Conservation (phyloP, 2,797 vertebrate species). For the Coregonus ussuriensis region DNA sequence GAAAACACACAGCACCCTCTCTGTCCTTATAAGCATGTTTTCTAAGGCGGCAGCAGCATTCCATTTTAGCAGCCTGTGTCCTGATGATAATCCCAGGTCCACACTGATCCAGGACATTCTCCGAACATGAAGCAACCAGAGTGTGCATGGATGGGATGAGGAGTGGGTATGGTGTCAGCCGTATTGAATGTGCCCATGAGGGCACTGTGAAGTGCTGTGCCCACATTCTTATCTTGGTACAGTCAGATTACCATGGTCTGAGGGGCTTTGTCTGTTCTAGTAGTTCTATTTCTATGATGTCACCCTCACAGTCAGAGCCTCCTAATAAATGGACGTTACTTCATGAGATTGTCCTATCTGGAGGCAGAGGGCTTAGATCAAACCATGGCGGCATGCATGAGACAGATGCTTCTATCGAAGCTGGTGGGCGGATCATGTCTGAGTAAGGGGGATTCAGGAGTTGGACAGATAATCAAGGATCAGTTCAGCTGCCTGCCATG, state of each 20-base stretch:
- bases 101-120: constrained; percentile 5
- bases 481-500: not conserved
- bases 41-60: not conserved
- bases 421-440: not conserved
- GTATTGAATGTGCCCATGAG: not conserved
- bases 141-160: not conserved
- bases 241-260: not conserved
- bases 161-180: not conserved
- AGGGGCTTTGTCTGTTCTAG: not conserved
- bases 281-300: constrained; percentile 48
- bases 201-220: not conserved
- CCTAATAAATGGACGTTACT: not conserved
- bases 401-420: not conserved
- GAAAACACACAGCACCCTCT: not conserved
- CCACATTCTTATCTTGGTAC: constrained; percentile 2
- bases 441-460: not conserved
- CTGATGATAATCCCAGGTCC: not conserved
- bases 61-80: not conserved
- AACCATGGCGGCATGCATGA: not conserved
- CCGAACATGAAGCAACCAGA: not conserved
- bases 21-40: constrained; percentile 5
- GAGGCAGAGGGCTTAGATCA: not conserved
- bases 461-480: not conserved
- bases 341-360: not conserved
- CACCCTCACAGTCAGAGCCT: constrained; percentile 9